These are phyloP conservation scores for Fistularia tabacaria DNA, from an alignment of 2,797 vertebrate genomes.

Conservation along the genomic window DNA sequence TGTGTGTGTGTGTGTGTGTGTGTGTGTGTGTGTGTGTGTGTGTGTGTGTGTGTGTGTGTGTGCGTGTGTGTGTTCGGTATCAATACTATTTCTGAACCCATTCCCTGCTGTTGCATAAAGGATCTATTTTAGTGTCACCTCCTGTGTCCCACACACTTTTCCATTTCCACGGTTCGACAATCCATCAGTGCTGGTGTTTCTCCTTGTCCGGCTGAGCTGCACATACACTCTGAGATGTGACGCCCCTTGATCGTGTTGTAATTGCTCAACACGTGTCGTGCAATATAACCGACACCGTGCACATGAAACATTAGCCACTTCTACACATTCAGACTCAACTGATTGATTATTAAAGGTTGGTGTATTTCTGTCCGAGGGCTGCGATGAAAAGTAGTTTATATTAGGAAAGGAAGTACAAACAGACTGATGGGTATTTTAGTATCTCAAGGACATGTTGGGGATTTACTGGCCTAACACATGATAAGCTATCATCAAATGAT, in stretches of 20 bases:
- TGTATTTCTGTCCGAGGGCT: conserved; percentile 1
- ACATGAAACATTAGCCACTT: not conserved
- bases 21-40: conserved; percentile 27
- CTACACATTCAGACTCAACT: not conserved
- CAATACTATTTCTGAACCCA: conserved; percentile 46
- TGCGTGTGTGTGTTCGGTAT: conserved; percentile 21
- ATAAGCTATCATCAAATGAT: too few species aligned
- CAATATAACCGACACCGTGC: not conserved
- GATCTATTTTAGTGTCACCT: conserved; percentile 55
- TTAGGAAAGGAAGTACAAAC: too few species aligned
- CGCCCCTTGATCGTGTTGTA: not conserved
- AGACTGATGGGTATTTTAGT: too few species aligned
- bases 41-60: conserved; percentile 33
- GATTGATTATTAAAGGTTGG: not conserved
- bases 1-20: conserved; percentile 31
- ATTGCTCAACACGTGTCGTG: conserved; percentile 4
- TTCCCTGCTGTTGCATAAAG: conserved; percentile 30
- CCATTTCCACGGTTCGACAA: too few species aligned
- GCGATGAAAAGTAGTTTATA: not conserved
- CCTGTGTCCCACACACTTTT: conserved; percentile 14
- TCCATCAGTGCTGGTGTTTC: too few species aligned
- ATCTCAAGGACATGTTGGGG: too few species aligned
- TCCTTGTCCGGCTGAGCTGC: too few species aligned
- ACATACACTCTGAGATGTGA: conserved; percentile 1
- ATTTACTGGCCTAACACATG: too few species aligned